Evolutionary conservation across 2,888 invertebrate genomes (phyloP).

Genomic region (Amiota minor): DNA sequence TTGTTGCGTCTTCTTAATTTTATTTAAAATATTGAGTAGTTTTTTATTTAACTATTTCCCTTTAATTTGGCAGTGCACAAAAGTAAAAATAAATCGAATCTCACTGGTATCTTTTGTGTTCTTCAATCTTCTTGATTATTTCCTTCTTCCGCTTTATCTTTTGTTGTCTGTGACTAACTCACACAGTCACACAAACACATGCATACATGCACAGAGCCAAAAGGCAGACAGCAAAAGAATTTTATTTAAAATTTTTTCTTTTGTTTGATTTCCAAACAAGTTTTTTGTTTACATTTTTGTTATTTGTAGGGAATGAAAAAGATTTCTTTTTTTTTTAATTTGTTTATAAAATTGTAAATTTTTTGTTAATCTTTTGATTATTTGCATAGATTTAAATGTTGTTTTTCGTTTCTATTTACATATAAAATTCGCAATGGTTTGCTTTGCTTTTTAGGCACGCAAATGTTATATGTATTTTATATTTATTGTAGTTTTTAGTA

Average conservation of each 20-base stretch:
- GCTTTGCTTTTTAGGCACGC: neutral
- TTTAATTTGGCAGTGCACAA: slow-evolving; percentile 24
- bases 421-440: slow-evolving; percentile 16
- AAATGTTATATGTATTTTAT: too few species aligned
- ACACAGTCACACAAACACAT: slow-evolving; percentile 20
- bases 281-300: slow-evolving; percentile 53
- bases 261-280: slow-evolving; percentile 30
- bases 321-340: slow-evolving; percentile 46
- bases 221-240: slow-evolving; percentile 31
- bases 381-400: slow-evolving; percentile 19
- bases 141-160: slow-evolving; percentile 33
- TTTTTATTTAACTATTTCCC: slow-evolving; percentile 28
- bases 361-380: slow-evolving; percentile 36
- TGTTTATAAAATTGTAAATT: slow-evolving; percentile 50
- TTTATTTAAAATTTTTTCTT: slow-evolving; percentile 40
- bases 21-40: slow-evolving; percentile 33
- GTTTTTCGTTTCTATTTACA: slow-evolving; percentile 25
- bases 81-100: neutral
- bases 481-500: too few species aligned
- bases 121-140: neutral
- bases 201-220: slow-evolving; percentile 19
- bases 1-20: slow-evolving; percentile 30
- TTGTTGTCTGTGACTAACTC: slow-evolving; percentile 45
- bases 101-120: neutral
- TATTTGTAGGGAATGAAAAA: slow-evolving; percentile 19